Conservation (phyloP, 2,888 invertebrate genomes). For the Deroplatys truncata region DNA sequence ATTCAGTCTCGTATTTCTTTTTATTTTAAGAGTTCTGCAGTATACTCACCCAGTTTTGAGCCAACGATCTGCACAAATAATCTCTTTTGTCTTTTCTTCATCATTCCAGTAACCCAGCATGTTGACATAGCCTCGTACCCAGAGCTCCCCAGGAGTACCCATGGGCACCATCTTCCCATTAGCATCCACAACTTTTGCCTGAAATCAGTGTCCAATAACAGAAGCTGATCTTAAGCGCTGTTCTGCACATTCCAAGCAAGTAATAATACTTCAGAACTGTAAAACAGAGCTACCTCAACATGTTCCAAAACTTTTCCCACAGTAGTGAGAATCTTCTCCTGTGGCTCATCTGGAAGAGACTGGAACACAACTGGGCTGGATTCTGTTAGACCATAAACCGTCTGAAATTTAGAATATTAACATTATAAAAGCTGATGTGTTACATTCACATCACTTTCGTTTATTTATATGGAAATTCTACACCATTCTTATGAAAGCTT, state of each 20-base stretch:
- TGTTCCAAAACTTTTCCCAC: conserved; percentile 53
- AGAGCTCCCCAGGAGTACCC: conserved; percentile 70
- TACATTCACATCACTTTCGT: no score
- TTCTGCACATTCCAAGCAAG: no score
- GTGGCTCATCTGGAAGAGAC: conserved; percentile 45
- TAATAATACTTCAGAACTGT: no score
- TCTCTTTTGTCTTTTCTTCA: conserved; percentile 65
- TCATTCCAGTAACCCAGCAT: conserved; percentile 84
- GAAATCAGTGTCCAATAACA: conserved; percentile 28
- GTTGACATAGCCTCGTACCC: conserved; percentile 66
- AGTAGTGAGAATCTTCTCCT: conserved; percentile 47
- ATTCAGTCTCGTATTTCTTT: no score
- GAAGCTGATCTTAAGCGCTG: no score
- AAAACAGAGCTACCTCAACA: conserved; percentile 44
- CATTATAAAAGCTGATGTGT: neutral
- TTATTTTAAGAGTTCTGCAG: no score
- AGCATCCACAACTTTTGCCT: conserved; percentile 55
- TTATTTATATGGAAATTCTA: no score
- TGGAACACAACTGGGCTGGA: conserved; percentile 55
- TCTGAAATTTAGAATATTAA: conserved; percentile 38
- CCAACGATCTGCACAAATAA: conserved; percentile 68
- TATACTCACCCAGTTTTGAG: conserved; percentile 65
- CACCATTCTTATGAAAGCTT: no score
- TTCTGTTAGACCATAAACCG: conserved; percentile 58
- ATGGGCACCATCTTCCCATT: conserved; percentile 62